Evolutionary conservation across 2,113 vertebrate genomes (phyloP).

Genomic region (Petrocephalus microphthalmus): DNA sequence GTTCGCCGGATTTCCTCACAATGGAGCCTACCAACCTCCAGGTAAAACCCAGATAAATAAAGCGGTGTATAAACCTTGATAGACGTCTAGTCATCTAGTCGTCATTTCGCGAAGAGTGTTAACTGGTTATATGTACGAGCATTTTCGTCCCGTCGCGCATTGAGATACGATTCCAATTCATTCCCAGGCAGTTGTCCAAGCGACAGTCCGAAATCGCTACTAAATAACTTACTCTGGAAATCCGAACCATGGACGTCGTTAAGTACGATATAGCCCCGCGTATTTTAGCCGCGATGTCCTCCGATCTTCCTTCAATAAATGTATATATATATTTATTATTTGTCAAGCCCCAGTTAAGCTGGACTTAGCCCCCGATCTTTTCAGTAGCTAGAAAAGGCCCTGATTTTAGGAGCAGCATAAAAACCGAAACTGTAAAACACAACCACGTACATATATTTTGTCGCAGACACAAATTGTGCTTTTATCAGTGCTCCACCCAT

Average conservation of each 20-base stretch:
- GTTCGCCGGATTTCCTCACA: conserved; percentile 4
- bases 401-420: neutral
- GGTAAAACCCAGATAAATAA: conserved; percentile 42
- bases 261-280: too few relatives aligned
- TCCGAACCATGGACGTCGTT: neutral
- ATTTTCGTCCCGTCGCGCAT: neutral
- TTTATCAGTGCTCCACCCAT: neutral
- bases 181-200: neutral
- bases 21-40: conserved; percentile 64
- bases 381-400: too few relatives aligned
- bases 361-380: too few relatives aligned
- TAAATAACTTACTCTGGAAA: neutral
- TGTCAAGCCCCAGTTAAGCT: too few relatives aligned
- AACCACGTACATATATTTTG: neutral
- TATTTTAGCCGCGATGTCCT: too few relatives aligned
- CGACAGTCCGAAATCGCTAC: neutral
- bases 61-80: neutral
- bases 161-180: neutral
- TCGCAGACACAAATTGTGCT: neutral
- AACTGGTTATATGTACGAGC: neutral
- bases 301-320: too few relatives aligned
- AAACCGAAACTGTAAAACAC: neutral
- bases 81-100: neutral
- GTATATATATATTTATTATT: too few relatives aligned
- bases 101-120: neutral